phyloP scores from a whole-genome alignment of 1,140 invertebrate genomes.

The Conus betulinus region DNA sequence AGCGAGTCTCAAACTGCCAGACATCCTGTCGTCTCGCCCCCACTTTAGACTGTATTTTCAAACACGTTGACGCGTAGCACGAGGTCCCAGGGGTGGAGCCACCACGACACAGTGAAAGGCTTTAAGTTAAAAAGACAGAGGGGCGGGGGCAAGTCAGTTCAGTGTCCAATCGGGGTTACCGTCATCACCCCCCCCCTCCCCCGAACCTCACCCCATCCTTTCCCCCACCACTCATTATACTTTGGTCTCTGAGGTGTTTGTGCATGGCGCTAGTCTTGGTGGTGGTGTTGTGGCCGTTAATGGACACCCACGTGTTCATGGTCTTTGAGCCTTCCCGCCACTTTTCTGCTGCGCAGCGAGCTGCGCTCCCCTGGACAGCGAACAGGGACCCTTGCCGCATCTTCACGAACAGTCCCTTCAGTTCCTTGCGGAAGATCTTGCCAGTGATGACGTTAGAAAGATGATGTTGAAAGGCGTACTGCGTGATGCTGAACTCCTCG shows the following conservation, averaged over 20 bases:
- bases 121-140: neutral
- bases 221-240: neutral
- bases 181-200: neutral
- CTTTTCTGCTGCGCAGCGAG: constrained; percentile 51
- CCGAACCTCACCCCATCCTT: too few species aligned
- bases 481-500: constrained; percentile 71
- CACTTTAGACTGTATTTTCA: too few species aligned
- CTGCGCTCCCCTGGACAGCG: constrained; percentile 56
- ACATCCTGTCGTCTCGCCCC: too few species aligned
- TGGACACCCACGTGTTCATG: constrained; percentile 47
- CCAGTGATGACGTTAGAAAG: constrained; percentile 74
- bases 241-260: neutral
- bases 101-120: too few species aligned
- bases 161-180: too few species aligned
- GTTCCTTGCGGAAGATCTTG: constrained; percentile 70
- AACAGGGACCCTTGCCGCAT: constrained; percentile 46
- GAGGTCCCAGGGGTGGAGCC: neutral
- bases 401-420: constrained; percentile 58
- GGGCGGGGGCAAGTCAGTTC: too few species aligned
- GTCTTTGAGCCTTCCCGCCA: constrained; percentile 27
- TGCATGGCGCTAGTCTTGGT: neutral
- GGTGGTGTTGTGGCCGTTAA: constrained; percentile 48
- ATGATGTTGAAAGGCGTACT: constrained; percentile 74
- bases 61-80: neutral
- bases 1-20: too few species aligned